Conservation (phyloP, 1,140 invertebrate genomes). For the Platorchestia sp. region DNA sequence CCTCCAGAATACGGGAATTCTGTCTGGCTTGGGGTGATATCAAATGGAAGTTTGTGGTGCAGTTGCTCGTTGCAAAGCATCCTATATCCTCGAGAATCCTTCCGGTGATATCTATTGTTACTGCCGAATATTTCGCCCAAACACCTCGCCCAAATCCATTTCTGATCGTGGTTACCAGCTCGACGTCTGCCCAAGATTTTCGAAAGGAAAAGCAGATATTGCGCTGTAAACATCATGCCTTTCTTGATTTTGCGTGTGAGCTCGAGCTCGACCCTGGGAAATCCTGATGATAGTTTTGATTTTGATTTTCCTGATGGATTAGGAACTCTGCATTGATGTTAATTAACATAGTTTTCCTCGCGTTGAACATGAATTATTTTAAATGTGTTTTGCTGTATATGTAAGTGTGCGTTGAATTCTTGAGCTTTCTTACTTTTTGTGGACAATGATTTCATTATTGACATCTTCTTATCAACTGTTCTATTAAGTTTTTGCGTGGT, state of each 20-base stretch:
- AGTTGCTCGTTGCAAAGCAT: conserved; percentile 35
- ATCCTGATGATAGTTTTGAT: neutral
- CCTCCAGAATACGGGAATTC: neutral
- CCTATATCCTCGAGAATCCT: conserved; percentile 44
- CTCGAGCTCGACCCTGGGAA: neutral
- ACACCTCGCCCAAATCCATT: conserved; percentile 49
- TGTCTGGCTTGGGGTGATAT: neutral
- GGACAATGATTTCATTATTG: neutral
- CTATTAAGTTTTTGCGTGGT: no score
- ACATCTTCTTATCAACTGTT: neutral
- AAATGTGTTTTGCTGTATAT: neutral
- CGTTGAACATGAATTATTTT: neutral
- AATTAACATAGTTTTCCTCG: neutral
- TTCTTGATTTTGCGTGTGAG: neutral
- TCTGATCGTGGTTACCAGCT: conserved; percentile 23
- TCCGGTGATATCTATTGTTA: conserved; percentile 50
- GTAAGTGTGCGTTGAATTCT: no score
- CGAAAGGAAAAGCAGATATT: neutral
- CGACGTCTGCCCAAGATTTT: conserved; percentile 1
- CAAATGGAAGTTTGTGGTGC: conserved; percentile 40
- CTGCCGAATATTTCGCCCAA: conserved; percentile 40
- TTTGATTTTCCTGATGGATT: neutral
- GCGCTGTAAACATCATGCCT: neutral
- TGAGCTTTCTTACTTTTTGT: neutral
- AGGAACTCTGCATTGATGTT: neutral